Evolutionary conservation across 2,888 invertebrate genomes (phyloP), one percentile per base, ranked within the genome.

Genomic region (Dyspetes luteomarginatus): DNA sequence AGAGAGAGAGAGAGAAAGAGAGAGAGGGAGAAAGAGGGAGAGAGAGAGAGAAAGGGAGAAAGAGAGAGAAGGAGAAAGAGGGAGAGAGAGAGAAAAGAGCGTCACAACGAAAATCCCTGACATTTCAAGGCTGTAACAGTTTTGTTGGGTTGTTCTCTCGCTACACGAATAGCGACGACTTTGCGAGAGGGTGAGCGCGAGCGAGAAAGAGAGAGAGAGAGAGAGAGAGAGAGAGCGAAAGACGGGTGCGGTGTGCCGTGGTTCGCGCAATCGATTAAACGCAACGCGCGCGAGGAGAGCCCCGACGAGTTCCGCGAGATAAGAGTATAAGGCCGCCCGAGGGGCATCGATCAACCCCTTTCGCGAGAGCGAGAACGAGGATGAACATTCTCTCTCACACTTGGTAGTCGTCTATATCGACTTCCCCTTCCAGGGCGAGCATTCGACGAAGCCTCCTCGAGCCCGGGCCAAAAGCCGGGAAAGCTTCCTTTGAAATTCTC

Each of bases 191-290:
- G 41, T 36, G 17, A 52, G 24, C 36, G 52, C 9, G 36, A 24
- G 45, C 45, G 26, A 52, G 26, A 26, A 12, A 12, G 26, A 69
- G 43, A 43, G 43, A 28, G 43, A 22, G 41, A n/a, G 55, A 43
- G 52, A 56, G n/a, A 48, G 71, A 26, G 71, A 30, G 17, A 24
- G 48, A 45, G 58, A 71, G 48, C 28, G 17, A 77, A n/a, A 48
- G 58, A 28, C 41, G 77, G 67, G 56, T 62, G 67, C 75, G 68
- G 74, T 69, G 71, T 56, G 81, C 81, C 84, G 78, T 72, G 79
- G 69, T 69, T 82, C 71, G 81, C 73, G 74, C 73, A 85, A 87
- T 87, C 88, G 85, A 87, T 87, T 84, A 87, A 85, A 85, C 86
- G 83, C 84, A 84, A 81, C 83, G 73, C 48, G 74, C 60, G 58